Base-by-base conservation (phyloP, 2,888 invertebrate genomes). In the Cheilosia urbana region DNA sequence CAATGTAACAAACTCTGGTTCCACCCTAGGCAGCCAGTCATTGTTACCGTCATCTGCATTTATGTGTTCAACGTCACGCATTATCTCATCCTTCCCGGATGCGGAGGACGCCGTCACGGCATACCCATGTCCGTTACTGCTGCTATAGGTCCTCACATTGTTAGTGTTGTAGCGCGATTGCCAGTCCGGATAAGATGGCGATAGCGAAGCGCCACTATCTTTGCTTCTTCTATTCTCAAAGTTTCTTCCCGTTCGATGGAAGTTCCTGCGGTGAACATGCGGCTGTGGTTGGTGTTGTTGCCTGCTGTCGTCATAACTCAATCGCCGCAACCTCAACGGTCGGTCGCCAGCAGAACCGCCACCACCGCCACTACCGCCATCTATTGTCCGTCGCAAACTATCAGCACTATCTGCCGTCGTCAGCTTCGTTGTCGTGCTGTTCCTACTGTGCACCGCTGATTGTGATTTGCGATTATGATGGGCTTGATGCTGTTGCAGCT, bases 381-480 rank as follows among this genome's bases (percentile, higher is more conserved):
- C 85, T 81, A 81, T 71, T 72, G 81, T 77, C 81, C 72, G 81
- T 63, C 72, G 77, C 63, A 68, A 81, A 71, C 66, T 66, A 72
- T 85, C 71, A 51, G 66, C 80, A 55, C 71, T 40, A 66, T 75
- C 75, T 19, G 30, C 21, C 62, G 34, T 65, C 47, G 63, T 55
- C 51, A 68, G n/a, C 45, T 40, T 58, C 60, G 58, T 57, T 4
- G 68, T 72, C 40, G 65, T 63, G 63, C 19, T 17, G 69, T 72
- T 75, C 71, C 75, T 75, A 79, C 79, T 79, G 75, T 75, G 73
- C 34, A 68, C 45, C 76, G 76, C 45, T 63, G 72, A 72, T 81
- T 76, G 85, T 81, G 72, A 85, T 85, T 81, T 85, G 81, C 75
- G 85, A 85, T 85, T 77, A 81, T 85, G 81, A 85, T 76, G 80